Base-by-base conservation (phyloP, 2,888 invertebrate species). In the Caradrina kadenii region DNA sequence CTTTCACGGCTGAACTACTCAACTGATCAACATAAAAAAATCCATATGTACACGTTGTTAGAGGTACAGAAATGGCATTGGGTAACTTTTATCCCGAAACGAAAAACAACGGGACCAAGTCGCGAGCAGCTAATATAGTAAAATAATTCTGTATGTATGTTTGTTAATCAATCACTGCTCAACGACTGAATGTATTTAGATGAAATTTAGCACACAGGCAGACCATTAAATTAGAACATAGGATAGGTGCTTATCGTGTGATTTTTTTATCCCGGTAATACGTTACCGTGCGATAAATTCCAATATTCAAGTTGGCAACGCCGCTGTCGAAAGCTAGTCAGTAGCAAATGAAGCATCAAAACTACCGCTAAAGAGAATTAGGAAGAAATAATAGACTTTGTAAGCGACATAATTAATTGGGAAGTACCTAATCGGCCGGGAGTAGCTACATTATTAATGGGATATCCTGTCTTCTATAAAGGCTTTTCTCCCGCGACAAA, bases 401-500 rank as follows among this genome's bases (percentile, higher is more conserved):
- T 73, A 78, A 73, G 81, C 82, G 87, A 89, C 88, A 87, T 86
- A 86, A 88, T 89, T 89, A 88, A 89, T 90, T 85, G 86, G 80
- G 78, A 81, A 81, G 26, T 26, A 26, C 26, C 80, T 83, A 89
- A 88, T 86, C 84, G 86, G 75, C 72, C 66, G 82, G 77, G 74
- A 82, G 83, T 81, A 86, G 86, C 82, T 82, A 81, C 79, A 80
- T 87, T 87, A 88, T 90, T 88, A 87, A 88, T 87, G 81, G 76
- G 59, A 79, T 82, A 71, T 78, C 73, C 77, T 77, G 65, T 48
- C 50, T 69, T 69, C 69, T 75, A 59, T 70, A 66, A 64, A 67
- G 71, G 2, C 76, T 79, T 77, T 81, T 79, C 72, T 67, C 15
- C 67, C 17, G 61, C 35, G 78, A 81, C 75, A 76, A 84, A 78